Evolutionary conservation across 2,888 invertebrate species (phyloP).

Genomic region (Watsonalla cultraria): DNA sequence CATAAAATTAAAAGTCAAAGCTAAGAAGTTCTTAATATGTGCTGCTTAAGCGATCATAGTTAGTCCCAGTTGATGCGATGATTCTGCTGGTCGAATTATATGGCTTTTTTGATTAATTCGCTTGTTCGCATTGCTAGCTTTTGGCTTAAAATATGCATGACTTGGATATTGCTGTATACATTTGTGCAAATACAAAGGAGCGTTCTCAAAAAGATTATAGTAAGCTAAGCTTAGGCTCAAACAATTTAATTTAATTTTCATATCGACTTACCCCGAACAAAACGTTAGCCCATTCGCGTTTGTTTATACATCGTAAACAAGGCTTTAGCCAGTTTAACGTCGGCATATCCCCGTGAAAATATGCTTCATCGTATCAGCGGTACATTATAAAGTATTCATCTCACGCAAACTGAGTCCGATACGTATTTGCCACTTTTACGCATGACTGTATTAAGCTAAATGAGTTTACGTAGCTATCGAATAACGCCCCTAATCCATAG

Average conservation of each 20-base stretch:
- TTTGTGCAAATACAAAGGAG: too few relatives aligned
- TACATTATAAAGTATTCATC: conserved; percentile 34
- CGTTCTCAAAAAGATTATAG: too few relatives aligned
- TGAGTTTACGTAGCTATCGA: conserved; percentile 29
- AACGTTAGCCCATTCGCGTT: conserved; percentile 9
- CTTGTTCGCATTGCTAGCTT: too few relatives aligned
- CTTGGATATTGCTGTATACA: too few relatives aligned
- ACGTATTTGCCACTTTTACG: conserved; percentile 43
- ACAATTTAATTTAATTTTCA: not conserved
- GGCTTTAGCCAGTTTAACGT: conserved; percentile 3
- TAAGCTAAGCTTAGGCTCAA: too few relatives aligned
- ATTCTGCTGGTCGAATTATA: too few relatives aligned
- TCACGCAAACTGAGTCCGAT: conserved; percentile 19
- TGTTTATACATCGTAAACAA: conserved; percentile 14
- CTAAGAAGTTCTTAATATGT: too few relatives aligned
- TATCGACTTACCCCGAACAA: not conserved
- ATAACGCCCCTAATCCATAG: conserved; percentile 29
- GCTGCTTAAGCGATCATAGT: too few relatives aligned
- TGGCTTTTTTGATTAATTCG: too few relatives aligned
- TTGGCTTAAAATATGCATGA: too few relatives aligned
- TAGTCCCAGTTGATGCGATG: too few relatives aligned
- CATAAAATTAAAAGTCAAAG: too few relatives aligned
- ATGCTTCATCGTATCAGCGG: conserved; percentile 1
- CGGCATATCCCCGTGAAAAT: not conserved
- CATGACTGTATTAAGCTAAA: conserved; percentile 45